Base-by-base conservation (phyloP, 2,113 vertebrate species). In the Myodes glareolus region DNA sequence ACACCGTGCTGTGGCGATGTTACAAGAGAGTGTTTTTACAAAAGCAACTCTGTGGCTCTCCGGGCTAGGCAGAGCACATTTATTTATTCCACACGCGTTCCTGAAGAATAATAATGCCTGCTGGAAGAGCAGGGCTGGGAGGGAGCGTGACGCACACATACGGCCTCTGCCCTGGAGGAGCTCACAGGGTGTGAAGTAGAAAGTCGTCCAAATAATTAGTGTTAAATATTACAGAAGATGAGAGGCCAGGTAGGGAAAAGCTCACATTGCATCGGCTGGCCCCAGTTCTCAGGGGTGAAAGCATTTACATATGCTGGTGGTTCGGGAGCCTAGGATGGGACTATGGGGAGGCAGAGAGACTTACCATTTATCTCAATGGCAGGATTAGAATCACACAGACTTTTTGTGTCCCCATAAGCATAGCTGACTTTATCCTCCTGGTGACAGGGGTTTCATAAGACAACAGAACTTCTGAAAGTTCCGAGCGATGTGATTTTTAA, bases 21-120 rank as follows among this genome's bases (percentile, higher is more conserved):
- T 73, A 90, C 92, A 92, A 67, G 84, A 82, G 52, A 47, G 58
- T 81, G 12, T 94, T 94, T 96, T 87, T 78, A 68, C 78, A 39
- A 87, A 93, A 84, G 84, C 25, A 76, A 25, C 36, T 87, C 39
- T 33, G 42, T 17, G 33, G 17, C 50, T 89, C 61, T 80, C 67
- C 33, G 50, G 42, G 11, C 91, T 75, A 39, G n/a, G 95, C 73
- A 72, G 2, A 85, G 90, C 17, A 8, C 58, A 47, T 84, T 87
- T 92, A 87, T 92, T 93, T 68, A 92, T 87, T 87, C 73, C 78
- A 55, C 36, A 90, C 14, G 9, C 81, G n/a, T 88, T 58, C 81
- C 52, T 67, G 77, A 89, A 25, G 84, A 91, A 67, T 77, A 86
- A 39, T 13, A 91, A 39, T 23, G 27, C 16, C 27, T 65, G 29